These are phyloP conservation scores for Sinonovacula constricta DNA, from an alignment of 1,140 invertebrate genomes.

Conservation along the genomic window DNA sequence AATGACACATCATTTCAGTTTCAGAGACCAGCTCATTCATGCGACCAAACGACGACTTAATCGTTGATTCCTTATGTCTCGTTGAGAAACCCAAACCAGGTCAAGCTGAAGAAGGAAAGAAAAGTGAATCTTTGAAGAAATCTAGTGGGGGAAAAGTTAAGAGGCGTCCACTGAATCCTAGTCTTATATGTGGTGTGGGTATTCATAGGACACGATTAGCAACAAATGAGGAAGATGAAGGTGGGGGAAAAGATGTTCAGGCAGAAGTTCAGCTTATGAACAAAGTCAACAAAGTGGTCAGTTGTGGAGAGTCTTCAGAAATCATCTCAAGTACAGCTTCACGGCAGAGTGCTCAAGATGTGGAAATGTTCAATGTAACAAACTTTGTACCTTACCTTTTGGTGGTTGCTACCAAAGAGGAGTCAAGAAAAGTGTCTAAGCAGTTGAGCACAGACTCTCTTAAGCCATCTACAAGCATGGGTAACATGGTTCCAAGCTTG, in stretches of 20 bases:
- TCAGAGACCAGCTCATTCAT: slow-evolving; percentile 20
- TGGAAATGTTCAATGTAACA: slow-evolving; percentile 53
- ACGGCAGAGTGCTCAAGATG: slow-evolving; percentile 61
- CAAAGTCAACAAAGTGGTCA: slow-evolving; percentile 82
- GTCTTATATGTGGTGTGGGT: slow-evolving; percentile 73
- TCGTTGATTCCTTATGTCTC: slow-evolving; percentile 72
- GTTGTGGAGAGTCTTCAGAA: slow-evolving; percentile 66
- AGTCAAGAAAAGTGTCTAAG: slow-evolving; percentile 34
- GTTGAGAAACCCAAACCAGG: slow-evolving; percentile 59
- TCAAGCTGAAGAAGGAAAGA: slow-evolving; percentile 26
- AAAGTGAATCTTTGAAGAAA: slow-evolving; percentile 27
- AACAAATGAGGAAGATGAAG: slow-evolving; percentile 50
- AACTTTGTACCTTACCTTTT: slow-evolving; percentile 63
- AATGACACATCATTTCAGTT: too few relatives aligned
- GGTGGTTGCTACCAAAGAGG: slow-evolving; percentile 57
- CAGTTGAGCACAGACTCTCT: slow-evolving; percentile 46
- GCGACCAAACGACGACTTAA: slow-evolving; percentile 73
- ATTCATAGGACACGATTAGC: slow-evolving; percentile 61
- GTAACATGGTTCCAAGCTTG: slow-evolving; percentile 57
- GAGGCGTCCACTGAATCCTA: slow-evolving; percentile 57
- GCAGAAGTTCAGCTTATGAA: slow-evolving; percentile 82
- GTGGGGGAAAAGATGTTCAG: slow-evolving; percentile 37
- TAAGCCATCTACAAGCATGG: slow-evolving; percentile 45
- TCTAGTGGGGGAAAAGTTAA: slow-evolving; percentile 26
- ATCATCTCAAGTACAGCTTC: slow-evolving; percentile 49